Evolutionary conservation across 2,888 invertebrate species (phyloP).

Genomic region (Scrobipalpa atriplicella): DNA sequence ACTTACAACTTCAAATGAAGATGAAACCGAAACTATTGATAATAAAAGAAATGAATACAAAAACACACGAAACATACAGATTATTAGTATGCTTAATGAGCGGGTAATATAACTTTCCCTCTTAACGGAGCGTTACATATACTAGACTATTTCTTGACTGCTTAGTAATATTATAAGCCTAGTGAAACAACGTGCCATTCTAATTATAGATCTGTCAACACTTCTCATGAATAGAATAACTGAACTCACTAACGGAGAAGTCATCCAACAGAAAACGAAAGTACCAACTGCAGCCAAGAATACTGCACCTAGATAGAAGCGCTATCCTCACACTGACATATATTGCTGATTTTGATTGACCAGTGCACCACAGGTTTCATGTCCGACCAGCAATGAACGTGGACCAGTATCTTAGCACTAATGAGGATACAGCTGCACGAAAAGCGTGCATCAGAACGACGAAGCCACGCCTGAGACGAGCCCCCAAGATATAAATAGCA

Average conservation of each 20-base stretch:
- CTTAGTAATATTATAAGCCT: too few relatives aligned
- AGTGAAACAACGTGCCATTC: not conserved
- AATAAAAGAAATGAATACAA: too few relatives aligned
- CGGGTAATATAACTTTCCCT: constrained; percentile 5
- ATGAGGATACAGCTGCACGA: not conserved
- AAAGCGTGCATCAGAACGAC: not conserved
- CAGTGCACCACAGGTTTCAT: too few relatives aligned
- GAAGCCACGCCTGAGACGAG: constrained; percentile 10
- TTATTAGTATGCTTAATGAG: too few relatives aligned
- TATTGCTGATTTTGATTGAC: too few relatives aligned
- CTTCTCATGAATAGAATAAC: not conserved
- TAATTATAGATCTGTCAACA: not conserved
- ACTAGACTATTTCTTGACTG: too few relatives aligned
- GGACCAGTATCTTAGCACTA: too few relatives aligned
- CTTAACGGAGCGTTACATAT: constrained; percentile 2
- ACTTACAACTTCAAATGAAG: too few relatives aligned
- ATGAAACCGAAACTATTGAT: too few relatives aligned
- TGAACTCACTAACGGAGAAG: not conserved
- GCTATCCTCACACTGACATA: too few relatives aligned
- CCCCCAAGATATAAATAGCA: not conserved
- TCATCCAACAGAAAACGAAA: constrained; percentile 13
- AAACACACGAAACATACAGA: too few relatives aligned
- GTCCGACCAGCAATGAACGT: not conserved
- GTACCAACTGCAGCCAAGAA: constrained; percentile 14
- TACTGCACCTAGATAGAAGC: too few relatives aligned